Conservation (phyloP, 2,797 vertebrate genomes). For the Xenopus petersii region DNA sequence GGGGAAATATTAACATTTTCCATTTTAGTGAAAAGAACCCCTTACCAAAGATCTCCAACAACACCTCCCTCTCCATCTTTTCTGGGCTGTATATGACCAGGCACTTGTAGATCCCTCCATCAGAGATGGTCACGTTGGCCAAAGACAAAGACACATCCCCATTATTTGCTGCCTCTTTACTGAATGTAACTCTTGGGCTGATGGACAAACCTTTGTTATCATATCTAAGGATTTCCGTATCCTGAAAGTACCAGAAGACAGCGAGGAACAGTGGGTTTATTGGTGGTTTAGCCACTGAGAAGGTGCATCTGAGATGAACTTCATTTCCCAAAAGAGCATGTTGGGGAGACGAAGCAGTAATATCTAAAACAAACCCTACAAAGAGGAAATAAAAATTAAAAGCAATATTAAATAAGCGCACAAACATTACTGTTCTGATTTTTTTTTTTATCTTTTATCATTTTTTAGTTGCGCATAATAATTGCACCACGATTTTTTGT, state of each 20-base stretch:
- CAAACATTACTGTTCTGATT: too few relatives aligned
- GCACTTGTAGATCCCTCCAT: conserved; percentile 30
- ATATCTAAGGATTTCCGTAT: not conserved
- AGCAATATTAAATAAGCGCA: not conserved
- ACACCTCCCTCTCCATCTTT: not conserved
- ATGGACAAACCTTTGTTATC: not conserved
- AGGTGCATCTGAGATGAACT: not conserved
- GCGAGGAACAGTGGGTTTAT: not conserved
- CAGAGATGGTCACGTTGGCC: not conserved
- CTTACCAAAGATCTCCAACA: conserved; percentile 21
- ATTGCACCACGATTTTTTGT: too few relatives aligned
- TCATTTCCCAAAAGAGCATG: not conserved
- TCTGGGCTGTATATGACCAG: conserved; percentile 8
- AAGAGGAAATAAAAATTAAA: too few relatives aligned
- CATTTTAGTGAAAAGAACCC: too few relatives aligned
- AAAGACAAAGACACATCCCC: conserved; percentile 2
- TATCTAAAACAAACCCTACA: not conserved
- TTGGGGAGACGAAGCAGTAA: not conserved
- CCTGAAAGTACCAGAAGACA: conserved; percentile 5
- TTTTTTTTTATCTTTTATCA: too few relatives aligned
- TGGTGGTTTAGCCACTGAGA: not conserved
- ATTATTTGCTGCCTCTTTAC: not conserved
- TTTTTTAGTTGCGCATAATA: too few relatives aligned
- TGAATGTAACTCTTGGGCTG: not conserved
- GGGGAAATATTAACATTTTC: too few relatives aligned